A percentile compares a stretch with the other conserved stretches of the same genome.
Conservation (phyloP, 1,140 invertebrate species). For the Melanaphis sacchari region DNA sequence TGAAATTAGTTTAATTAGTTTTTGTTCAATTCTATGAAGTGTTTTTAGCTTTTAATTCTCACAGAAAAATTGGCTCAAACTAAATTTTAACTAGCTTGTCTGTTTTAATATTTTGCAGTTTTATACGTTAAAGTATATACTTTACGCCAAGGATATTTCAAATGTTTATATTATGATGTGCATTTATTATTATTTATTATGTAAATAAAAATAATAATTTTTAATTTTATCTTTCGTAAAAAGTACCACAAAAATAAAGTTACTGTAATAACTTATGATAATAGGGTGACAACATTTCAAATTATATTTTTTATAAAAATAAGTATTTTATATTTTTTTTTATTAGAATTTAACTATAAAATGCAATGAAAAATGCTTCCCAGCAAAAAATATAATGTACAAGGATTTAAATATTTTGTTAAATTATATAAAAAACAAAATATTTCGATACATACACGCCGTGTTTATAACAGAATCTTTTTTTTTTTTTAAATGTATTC, state of each 20-base stretch:
- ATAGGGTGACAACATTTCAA: not conserved
- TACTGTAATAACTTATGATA: not conserved
- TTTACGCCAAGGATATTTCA: not conserved
- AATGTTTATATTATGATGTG: not conserved
- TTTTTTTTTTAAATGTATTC: not conserved
- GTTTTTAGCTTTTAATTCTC: not conserved
- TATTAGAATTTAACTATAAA: not conserved
- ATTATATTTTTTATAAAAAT: not conserved
- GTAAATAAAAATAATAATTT: not conserved
- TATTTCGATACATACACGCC: not conserved
- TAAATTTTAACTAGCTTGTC: not conserved
- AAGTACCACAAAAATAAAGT: not conserved
- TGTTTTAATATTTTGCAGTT: not conserved
- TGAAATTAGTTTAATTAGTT: not conserved
- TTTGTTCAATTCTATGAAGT: not conserved
- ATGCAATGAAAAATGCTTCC: not conserved
- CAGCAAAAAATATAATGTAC: not conserved
- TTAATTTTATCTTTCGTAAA: not conserved
- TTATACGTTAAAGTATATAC: not conserved
- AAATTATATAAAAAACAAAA: not conserved
- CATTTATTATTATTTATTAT: constrained; percentile 4
- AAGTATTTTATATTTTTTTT: not conserved
- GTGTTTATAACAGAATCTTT: not conserved
- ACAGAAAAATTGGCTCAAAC: not conserved
- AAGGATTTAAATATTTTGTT: not conserved